Evolutionary conservation across 2,113 vertebrate genomes (phyloP), one percentile per base, ranked within the genome.

Genomic region (Stomatorhinus ivindoensis): DNA sequence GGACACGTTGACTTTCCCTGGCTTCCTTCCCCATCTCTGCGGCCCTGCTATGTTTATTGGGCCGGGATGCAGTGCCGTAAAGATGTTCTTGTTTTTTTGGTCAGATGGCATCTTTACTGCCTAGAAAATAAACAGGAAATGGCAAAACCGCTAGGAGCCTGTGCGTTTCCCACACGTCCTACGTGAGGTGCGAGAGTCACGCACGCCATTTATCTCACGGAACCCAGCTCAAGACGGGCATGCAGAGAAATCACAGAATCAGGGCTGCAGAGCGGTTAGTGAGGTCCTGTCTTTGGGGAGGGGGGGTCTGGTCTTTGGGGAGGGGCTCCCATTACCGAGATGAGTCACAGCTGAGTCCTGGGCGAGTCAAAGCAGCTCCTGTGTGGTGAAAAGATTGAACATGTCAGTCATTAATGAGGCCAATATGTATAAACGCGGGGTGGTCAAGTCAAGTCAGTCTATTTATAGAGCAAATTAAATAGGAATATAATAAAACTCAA

Each of bases 1-100:
- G 19, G 85, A 87, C 50, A 53, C 15, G 10, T 4, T 3, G 48
- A 51, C 17, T 55, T 89, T 84, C 46, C 82, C 89, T 91, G 92
- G 90, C 92, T 90, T 39, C 19, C 55, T 15, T 50, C 19, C 19
- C 55, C 48, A 80, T 90, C 85, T 89, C 91, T 42, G 50, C 31
- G 87, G 90, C 85, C 83, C 82, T 84, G 10, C 87, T 84, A 24
- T 89, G 88, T 93, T 93, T 93, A 93, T 90, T 88, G 88, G 89
- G 83, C 89, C 13, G 58, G 87, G 91, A 89, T 83, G 55, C 86
- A 91, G 87, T 88, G 46, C 76, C 90, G 91, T 90, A 92, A 92
- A 91, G 50, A 47, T 53, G 88, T 88, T 90, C 84, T 53, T 84
- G 24, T 42, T 87, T 91, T 88, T 90, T 55, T 88, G 86, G 44